phyloP scores from a whole-genome alignment of 2,797 vertebrate genomes.

The Crax fasciolata region DNA sequence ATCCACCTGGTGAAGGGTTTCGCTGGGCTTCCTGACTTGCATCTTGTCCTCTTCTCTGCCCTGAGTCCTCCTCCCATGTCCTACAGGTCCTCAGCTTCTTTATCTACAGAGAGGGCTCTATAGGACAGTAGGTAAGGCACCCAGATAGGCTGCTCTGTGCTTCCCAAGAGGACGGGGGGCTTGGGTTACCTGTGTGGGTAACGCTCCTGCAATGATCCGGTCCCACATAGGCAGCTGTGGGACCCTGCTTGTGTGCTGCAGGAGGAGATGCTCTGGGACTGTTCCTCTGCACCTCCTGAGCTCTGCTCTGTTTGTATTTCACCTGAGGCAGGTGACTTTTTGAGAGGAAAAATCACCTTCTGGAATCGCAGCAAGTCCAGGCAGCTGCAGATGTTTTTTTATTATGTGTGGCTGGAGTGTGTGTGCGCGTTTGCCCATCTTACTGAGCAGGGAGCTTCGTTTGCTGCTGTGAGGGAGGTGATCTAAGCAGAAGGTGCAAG shows the following conservation, averaged over 20 bases:
- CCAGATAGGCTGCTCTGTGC: not conserved
- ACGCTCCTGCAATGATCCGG: not conserved
- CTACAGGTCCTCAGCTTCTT: accelerated
- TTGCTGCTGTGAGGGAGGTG: not conserved
- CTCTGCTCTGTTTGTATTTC: not conserved
- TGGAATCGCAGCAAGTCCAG: not conserved
- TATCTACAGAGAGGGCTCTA: not conserved
- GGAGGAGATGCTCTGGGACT: not conserved
- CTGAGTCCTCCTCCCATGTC: not conserved
- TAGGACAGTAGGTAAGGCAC: not conserved
- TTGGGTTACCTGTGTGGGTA: not conserved
- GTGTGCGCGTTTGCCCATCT: not conserved
- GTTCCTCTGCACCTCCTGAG: not conserved
- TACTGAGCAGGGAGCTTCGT: not conserved
- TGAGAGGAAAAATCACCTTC: not conserved
- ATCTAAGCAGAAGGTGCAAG: slow-evolving; percentile 5
- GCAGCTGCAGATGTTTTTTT: not conserved
- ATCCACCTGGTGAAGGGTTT: not conserved
- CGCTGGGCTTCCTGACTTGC: accelerated
- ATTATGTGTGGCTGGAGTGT: not conserved
- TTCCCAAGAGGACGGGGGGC: not conserved
- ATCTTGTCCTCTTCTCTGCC: not conserved
- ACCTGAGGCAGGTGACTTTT: not conserved
- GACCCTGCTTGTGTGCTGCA: not conserved
- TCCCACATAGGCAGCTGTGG: not conserved